Evolutionary conservation across 92 coral and sea anemone genomes (phyloP).

Genomic region (Meandrina meandrites): DNA sequence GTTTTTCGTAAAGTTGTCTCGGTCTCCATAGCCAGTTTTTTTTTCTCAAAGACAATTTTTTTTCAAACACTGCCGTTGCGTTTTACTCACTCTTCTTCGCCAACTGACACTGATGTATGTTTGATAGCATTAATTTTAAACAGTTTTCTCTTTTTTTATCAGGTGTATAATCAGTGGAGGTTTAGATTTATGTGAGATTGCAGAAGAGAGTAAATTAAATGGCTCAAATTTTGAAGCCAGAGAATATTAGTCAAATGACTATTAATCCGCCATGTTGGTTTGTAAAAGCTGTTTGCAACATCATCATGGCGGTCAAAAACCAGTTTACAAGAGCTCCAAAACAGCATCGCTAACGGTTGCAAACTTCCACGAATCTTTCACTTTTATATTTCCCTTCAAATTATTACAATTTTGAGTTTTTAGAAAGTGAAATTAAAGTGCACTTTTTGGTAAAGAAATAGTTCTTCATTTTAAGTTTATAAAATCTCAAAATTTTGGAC

Average conservation of each 20-base stretch:
- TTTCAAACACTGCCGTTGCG: no score
- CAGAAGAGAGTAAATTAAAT: background rate
- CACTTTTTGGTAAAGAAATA: background rate
- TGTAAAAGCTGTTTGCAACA: background rate
- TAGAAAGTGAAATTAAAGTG: background rate
- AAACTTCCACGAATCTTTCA: background rate
- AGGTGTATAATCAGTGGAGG: background rate
- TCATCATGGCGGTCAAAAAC: background rate
- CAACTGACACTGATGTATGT: background rate
- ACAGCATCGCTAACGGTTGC: no score
- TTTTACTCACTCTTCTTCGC: background rate
- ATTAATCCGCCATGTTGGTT: background rate
- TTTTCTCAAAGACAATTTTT: no score
- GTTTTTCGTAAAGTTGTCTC: background rate
- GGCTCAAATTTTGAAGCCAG: background rate
- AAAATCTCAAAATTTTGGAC: background rate
- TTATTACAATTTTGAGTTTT: background rate
- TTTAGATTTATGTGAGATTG: background rate
- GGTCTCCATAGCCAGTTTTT: background rate
- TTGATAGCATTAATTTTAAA: background rate
- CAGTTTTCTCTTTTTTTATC: background rate
- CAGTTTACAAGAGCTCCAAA: background rate
- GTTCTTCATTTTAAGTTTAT: background rate
- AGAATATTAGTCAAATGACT: no score
- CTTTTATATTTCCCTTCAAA: background rate